Evolutionary conservation across 2,113 vertebrate genomes (phyloP), one percentile per base, ranked within the genome.

Genomic region (Xenotilapia flavipinnis): DNA sequence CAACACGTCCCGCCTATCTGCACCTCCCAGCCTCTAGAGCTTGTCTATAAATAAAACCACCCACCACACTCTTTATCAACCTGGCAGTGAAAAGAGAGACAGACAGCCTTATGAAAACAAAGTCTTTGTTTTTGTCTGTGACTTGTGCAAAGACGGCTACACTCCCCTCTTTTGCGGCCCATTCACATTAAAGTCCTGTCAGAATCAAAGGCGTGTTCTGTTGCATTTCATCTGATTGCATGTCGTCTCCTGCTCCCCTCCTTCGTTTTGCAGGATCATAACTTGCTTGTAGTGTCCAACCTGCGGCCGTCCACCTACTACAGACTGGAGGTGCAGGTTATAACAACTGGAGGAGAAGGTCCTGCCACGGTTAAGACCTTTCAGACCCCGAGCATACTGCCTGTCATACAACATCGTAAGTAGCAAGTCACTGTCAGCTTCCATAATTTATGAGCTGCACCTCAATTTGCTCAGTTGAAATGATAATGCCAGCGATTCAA

Each of bases 271-370:
- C 89, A 99, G 98, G 97, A 98, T 91, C 98, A 97, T 82, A 95
- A 96, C 33, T 45, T 97, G 2, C 97, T 99, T 3, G 97, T 97
- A 0, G 98, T 99, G 80, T 96, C 97, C 81, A 98, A 97, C 87
- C 96, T 99, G 91, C 95, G 98, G 83, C 97, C 97, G 0, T 96
- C 96, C 3, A 97, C 97, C 23, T 97, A 97, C 88, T 99, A 99
- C 91, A 96, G 97, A 53, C 91, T 99, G 92, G 98, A 99, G 94
- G 98, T 99, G 9, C 98, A 98, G 75, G 97, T 97, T 53, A 95
- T 99, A 90, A 98, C 97, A 0, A 95, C 97, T 1, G 97, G 93
- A 3, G 98, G 98, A 51, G 98, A 99, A 82, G 98, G 98, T 3
- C 98, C 98, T 2, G 97, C 98, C 62, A 97, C 97, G 0, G 96